phyloP scores from a whole-genome alignment of 2,113 vertebrate species.

The Atlantisia rogersi region DNA sequence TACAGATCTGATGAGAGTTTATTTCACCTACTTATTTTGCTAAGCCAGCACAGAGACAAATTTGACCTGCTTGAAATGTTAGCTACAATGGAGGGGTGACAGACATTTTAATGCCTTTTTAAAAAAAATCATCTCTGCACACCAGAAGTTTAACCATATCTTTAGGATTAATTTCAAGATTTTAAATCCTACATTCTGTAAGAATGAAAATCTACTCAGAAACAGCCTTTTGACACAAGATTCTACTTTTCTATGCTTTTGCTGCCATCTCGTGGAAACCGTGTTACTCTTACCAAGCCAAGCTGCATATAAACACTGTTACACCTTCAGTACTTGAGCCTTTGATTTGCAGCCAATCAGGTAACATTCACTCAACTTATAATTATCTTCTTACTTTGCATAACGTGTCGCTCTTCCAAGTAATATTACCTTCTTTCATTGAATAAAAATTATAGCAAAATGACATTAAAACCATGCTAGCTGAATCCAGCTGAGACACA shows the following conservation, averaged over 20 bases:
- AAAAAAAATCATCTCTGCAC: not conserved
- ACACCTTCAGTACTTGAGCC: not conserved
- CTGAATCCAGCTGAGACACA: not conserved
- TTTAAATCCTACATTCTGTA: not conserved
- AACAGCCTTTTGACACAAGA: not conserved
- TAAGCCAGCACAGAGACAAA: not conserved
- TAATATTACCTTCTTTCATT: not conserved
- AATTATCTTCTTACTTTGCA: not conserved
- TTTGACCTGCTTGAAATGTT: not conserved
- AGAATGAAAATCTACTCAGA: not conserved
- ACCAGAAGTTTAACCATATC: not conserved
- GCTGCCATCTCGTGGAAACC: constrained; percentile 62
- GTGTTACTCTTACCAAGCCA: not conserved
- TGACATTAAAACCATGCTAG: not conserved
- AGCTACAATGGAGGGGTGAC: not conserved
- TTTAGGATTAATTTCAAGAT: not conserved
- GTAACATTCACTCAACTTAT: not conserved
- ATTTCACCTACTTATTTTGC: not conserved
- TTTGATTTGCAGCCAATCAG: not conserved
- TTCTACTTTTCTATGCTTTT: not conserved
- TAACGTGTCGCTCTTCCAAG: not conserved
- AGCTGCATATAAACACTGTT: not conserved
- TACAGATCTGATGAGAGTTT: not conserved
- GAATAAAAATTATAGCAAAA: not conserved
- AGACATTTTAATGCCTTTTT: not conserved